Base-by-base conservation (phyloP, 2,113 vertebrate genomes). In the Chlamydotis undulata region DNA sequence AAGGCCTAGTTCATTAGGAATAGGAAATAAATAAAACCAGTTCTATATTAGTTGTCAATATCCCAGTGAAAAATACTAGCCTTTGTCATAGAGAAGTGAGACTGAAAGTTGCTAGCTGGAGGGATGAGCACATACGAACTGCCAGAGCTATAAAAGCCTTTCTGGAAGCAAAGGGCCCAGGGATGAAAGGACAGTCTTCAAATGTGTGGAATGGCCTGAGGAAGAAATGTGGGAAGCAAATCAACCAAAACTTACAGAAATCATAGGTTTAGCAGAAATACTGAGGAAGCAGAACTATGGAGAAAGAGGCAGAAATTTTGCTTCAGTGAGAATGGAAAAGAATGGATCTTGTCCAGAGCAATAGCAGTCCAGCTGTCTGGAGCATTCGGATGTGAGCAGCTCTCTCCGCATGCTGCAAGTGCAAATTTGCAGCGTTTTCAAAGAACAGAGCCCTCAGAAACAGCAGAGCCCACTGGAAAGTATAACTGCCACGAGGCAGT, bases 331-430 rank as follows among this genome's bases (percentile, higher is more conserved):
- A 73, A 76, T 0, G 0, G 39, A 37, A 37, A 74, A 60, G 28
- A 63, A 10, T 0, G 2, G n/a, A 11, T 67, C 14, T 59, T 13
- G 8, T 45, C 37, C 56, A 8, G 12, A 82, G 37, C 31, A 55
- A 13, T 12, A 49, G 43, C 31, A n/a, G 12, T 14, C 41, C 35
- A 50, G 39, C 35, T 56, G 26, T 17, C 50, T 45, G 47, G 39
- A 70, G 64, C 13, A 28, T 1, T 0, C 0, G 63, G 26, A 4
- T 12, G 53, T 0, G 4, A 61, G 61, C 59, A 57, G 53, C 25
- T n/a, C 24, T 7, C 24, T 10, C 37, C 50, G 28, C 3, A 11
- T 18, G 49, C 47, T 76, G 10, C 49, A 55, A 26, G 19, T 0
- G 28, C 53, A 73, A 81, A 50, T 1, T 15, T 7, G 5, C 3